phyloP scores from a whole-genome alignment of 2,113 vertebrate genomes.

The Clarias gariepinus region DNA sequence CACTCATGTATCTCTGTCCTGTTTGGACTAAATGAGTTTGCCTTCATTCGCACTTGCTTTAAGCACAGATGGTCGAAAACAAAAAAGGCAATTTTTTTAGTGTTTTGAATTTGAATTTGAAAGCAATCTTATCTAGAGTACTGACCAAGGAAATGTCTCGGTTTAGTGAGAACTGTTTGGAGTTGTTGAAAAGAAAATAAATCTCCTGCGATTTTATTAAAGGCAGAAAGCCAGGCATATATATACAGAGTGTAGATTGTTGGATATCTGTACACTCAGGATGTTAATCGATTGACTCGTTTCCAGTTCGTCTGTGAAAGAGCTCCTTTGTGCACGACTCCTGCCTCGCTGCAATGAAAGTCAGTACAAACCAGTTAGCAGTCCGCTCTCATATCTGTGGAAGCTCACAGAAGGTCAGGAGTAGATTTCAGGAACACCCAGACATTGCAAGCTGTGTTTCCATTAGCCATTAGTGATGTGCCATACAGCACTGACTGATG shows the following conservation, averaged over 20 bases:
- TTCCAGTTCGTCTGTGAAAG: slow-evolving; percentile 42
- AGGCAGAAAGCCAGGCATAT: slow-evolving; percentile 7
- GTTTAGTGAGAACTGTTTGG: slow-evolving; percentile 10
- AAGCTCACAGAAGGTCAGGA: slow-evolving; percentile 10
- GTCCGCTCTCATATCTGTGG: slow-evolving; percentile 16
- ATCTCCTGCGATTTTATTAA: slow-evolving; percentile 23
- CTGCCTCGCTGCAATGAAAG: slow-evolving; percentile 15
- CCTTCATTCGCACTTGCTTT: neutral
- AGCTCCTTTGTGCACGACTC: slow-evolving; percentile 17
- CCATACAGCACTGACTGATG: slow-evolving; percentile 35
- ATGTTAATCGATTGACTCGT: slow-evolving; percentile 23
- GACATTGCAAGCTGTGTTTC: slow-evolving; percentile 4
- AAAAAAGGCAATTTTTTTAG: too few species aligned
- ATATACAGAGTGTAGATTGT: slow-evolving; percentile 9
- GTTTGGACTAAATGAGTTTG: neutral
- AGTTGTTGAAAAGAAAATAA: slow-evolving; percentile 12
- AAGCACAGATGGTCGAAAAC: neutral
- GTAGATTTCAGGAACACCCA: neutral
- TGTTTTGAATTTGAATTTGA: neutral
- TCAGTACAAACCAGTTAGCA: neutral
- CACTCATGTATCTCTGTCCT: neutral
- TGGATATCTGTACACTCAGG: slow-evolving; percentile 12
- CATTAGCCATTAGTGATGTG: slow-evolving; percentile 23
- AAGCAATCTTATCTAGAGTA: neutral
- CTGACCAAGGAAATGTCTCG: neutral